Evolutionary conservation across 2,888 invertebrate genomes (phyloP).

Genomic region (Abrostola tripartita): DNA sequence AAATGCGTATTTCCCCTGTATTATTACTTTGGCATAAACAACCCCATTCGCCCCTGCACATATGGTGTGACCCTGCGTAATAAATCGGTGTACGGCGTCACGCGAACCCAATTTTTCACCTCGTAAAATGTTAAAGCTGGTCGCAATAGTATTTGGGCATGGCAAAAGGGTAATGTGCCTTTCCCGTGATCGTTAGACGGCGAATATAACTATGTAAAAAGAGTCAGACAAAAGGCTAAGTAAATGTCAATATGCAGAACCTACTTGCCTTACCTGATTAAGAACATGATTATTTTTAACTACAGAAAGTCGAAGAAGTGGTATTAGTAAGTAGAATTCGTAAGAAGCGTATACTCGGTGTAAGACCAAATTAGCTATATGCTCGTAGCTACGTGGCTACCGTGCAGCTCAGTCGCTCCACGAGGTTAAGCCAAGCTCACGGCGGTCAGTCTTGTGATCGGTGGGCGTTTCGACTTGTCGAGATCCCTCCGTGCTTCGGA

Average conservation of each 20-base stretch:
- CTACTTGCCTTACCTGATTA: too few species aligned
- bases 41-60: slow-evolving; percentile 44
- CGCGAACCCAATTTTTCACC: slow-evolving; percentile 67
- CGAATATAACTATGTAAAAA: neutral
- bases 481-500: too few species aligned
- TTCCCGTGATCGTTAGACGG: neutral
- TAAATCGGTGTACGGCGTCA: slow-evolving; percentile 63
- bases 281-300: too few species aligned
- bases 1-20: slow-evolving; percentile 5
- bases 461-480: too few species aligned
- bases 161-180: slow-evolving; percentile 24
- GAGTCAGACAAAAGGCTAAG: neutral
- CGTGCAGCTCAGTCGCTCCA: too few species aligned
- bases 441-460: too few species aligned
- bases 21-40: slow-evolving; percentile 27
- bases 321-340: too few species aligned
- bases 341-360: too few species aligned
- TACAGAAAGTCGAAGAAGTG: too few species aligned
- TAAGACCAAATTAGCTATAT: too few species aligned
- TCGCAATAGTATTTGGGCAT: slow-evolving; percentile 53
- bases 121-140: slow-evolving; percentile 65
- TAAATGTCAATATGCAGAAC: neutral
- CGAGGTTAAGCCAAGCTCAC: too few species aligned
- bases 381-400: too few species aligned
- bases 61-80: slow-evolving; percentile 54